Percentiles rank a stretch among this genome's conserved stretches.
phyloP scores from a whole-genome alignment of 2,113 vertebrate species.

The Cricetomys ansorgei region DNA sequence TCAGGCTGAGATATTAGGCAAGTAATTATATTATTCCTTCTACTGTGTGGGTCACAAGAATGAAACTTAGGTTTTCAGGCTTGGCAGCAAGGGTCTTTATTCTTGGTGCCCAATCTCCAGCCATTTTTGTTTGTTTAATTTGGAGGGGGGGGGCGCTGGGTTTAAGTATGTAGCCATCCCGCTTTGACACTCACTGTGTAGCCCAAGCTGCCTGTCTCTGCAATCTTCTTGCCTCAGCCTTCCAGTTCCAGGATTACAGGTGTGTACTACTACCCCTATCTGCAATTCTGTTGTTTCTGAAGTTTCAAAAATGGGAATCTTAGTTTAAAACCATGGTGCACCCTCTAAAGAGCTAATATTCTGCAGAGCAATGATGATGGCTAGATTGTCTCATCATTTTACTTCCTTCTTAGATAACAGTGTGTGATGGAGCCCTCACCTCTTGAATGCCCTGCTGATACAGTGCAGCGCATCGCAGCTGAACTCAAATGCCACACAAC shows the following conservation, averaged over 20 bases:
- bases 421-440: conserved; percentile 86
- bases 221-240: not conserved
- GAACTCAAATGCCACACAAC: conserved; percentile 86
- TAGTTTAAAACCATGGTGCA: not conserved
- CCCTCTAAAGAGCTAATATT: not conserved
- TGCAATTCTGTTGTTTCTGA: not conserved
- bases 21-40: too few species aligned
- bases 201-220: not conserved
- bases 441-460: conserved; percentile 76
- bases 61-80: not conserved
- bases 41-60: not conserved
- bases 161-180: not conserved
- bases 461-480: conserved; percentile 83
- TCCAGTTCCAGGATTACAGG: not conserved
- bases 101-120: too few species aligned
- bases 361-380: not conserved
- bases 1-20: not conserved
- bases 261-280: too few species aligned
- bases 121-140: not conserved
- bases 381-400: not conserved
- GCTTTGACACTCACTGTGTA: not conserved
- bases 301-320: not conserved
- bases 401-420: too few species aligned
- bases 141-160: not conserved
- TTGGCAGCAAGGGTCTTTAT: not conserved